Percentiles rank a stretch among this genome's conserved stretches.
Evolutionary conservation across 2,888 invertebrate species (phyloP).

Genomic region (Hypomecis punctinalis): DNA sequence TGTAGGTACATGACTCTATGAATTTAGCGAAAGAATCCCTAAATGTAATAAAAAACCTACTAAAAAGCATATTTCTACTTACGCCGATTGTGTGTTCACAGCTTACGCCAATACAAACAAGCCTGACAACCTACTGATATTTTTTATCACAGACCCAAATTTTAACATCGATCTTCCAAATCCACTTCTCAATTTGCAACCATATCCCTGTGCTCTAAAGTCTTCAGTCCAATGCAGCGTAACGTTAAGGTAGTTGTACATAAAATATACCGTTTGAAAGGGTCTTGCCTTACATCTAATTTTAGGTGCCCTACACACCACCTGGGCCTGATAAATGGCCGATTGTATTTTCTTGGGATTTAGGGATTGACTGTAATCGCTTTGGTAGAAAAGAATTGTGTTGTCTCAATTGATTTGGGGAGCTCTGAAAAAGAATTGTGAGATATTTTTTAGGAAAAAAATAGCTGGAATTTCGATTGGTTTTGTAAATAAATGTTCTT

Average conservation of each 20-base stretch:
- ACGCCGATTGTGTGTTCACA: too few species aligned
- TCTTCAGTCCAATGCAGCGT: not conserved
- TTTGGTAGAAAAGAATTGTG: conserved; percentile 30
- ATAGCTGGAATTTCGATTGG: not conserved
- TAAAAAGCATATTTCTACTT: too few species aligned
- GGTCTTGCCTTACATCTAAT: conserved; percentile 54
- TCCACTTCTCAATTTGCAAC: not conserved
- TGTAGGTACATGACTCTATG: too few species aligned
- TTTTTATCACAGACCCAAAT: not conserved
- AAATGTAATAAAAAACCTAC: too few species aligned
- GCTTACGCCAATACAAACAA: not conserved
- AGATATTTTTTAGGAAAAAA: conserved; percentile 1
- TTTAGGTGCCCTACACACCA: conserved; percentile 56
- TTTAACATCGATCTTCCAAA: conserved; percentile 4
- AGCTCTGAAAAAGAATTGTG: conserved; percentile 2
- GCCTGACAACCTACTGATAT: not conserved
- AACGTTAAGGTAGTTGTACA: conserved; percentile 22
- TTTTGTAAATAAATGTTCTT: not conserved
- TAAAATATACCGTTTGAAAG: conserved; percentile 44
- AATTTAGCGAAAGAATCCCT: too few species aligned
- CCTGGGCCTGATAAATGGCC: conserved; percentile 59
- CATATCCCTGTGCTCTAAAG: not conserved
- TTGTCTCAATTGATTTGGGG: conserved; percentile 23
- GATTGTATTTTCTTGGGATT: conserved; percentile 46
- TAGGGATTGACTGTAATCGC: conserved; percentile 43